A percentile compares a stretch with the other conserved stretches of the same genome.
These are phyloP conservation scores for Lerema accius DNA, from an alignment of 1,140 invertebrate genomes.

Conservation along the genomic window DNA sequence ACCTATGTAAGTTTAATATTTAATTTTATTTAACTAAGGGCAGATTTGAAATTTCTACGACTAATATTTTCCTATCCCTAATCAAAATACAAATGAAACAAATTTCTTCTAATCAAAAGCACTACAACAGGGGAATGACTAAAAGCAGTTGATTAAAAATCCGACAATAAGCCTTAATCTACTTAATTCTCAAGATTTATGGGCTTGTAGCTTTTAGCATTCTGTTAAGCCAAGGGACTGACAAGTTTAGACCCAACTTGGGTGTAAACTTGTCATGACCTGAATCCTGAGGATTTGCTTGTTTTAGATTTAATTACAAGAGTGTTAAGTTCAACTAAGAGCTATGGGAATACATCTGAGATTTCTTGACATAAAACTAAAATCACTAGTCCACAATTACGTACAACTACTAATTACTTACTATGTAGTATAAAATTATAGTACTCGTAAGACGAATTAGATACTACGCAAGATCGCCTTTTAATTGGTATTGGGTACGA, in stretches of 20 bases:
- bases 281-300: slow-evolving; percentile 4
- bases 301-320: slow-evolving; percentile 7
- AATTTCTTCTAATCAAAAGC: background rate
- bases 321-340: background rate
- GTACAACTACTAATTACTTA: too few relatives aligned
- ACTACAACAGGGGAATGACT: background rate
- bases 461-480: too few relatives aligned
- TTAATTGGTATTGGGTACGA: too few relatives aligned
- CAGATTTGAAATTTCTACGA: too few relatives aligned
- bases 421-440: too few relatives aligned
- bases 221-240: background rate
- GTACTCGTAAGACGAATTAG: too few relatives aligned
- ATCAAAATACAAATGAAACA: background rate
- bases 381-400: too few relatives aligned
- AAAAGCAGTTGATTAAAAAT: background rate
- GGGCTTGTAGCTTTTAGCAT: slow-evolving; percentile 9
- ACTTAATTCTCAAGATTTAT: background rate
- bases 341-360: background rate
- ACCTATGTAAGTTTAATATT: too few relatives aligned
- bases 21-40: too few relatives aligned
- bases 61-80: background rate
- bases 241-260: slow-evolving; percentile 12
- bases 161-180: slow-evolving; percentile 1
- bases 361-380: background rate
- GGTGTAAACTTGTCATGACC: slow-evolving; percentile 11